Conservation (phyloP, 2,888 invertebrate species). For the Hyposoter didymator region DNA sequence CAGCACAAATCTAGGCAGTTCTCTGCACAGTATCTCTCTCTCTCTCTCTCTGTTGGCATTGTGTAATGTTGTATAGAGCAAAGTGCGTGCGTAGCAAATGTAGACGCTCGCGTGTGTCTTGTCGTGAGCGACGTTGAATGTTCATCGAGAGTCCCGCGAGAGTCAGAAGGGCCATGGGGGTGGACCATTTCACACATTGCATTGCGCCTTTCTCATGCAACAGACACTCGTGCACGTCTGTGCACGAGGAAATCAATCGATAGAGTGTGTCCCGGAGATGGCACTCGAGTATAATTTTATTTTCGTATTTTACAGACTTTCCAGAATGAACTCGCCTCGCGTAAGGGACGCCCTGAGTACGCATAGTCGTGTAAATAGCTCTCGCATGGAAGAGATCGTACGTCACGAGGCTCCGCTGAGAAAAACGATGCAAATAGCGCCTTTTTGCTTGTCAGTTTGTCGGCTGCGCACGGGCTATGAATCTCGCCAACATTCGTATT, state of each 20-base stretch:
- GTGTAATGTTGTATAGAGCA: constrained; percentile 48
- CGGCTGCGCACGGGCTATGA: neutral
- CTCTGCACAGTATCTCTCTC: neutral
- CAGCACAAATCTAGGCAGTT: constrained; percentile 9
- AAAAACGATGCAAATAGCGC: neutral
- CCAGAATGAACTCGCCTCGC: too few relatives aligned
- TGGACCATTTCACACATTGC: neutral
- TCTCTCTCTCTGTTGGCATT: constrained; percentile 34
- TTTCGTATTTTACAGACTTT: too few relatives aligned
- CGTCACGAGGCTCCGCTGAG: neutral
- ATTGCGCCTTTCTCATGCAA: neutral
- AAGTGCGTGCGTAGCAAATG: constrained; percentile 53
- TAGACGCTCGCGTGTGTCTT: constrained; percentile 31
- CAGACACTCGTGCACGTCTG: too few relatives aligned
- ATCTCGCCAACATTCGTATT: constrained; percentile 15
- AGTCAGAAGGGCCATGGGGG: neutral
- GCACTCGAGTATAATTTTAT: too few relatives aligned
- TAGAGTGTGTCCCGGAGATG: too few relatives aligned
- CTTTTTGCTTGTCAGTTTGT: neutral
- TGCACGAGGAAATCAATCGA: too few relatives aligned
- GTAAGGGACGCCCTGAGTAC: too few relatives aligned
- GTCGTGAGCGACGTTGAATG: constrained; percentile 27
- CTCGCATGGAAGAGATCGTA: neutral
- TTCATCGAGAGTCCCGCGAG: neutral
- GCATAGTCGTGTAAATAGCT: neutral